These are phyloP conservation scores for Pinctada fucata DNA, from an alignment of 2,888 invertebrate species.

Conservation along the genomic window DNA sequence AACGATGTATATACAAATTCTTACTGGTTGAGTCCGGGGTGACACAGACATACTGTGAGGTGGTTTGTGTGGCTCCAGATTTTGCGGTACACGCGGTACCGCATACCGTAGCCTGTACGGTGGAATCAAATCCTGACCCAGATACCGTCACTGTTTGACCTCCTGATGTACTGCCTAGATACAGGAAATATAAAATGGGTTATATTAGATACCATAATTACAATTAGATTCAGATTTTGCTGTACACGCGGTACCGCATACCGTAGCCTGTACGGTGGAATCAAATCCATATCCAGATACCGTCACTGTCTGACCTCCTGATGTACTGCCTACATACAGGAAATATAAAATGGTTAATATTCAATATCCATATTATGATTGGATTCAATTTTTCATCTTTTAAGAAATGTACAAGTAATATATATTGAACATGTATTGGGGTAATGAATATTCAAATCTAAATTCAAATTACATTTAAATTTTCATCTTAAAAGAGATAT, in stretches of 20 bases:
- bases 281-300: conserved; percentile 65
- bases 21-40: conserved; percentile 53
- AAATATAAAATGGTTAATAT: background rate
- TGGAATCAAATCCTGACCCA: conserved; percentile 62
- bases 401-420: too few relatives aligned
- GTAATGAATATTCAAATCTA: too few relatives aligned
- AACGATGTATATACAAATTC: background rate
- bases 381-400: too few relatives aligned
- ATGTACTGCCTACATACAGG: conserved; percentile 52
- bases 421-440: too few relatives aligned
- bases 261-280: conserved; percentile 48
- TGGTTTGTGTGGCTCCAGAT: conserved; percentile 34
- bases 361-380: too few relatives aligned
- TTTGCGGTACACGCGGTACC: conserved; percentile 45
- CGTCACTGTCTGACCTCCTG: conserved; percentile 63
- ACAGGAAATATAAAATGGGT: background rate
- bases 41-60: conserved; percentile 53
- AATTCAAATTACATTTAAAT: too few relatives aligned
- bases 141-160: conserved; percentile 61
- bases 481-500: too few relatives aligned
- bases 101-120: conserved; percentile 58
- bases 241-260: conserved; percentile 56
- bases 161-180: conserved; percentile 60
- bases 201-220: background rate
- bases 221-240: conserved; percentile 12